A percentile compares a stretch with the other conserved stretches of the same genome.
Conservation (phyloP, 1,140 invertebrate genomes). For the Oncopeltus fasciatus region DNA sequence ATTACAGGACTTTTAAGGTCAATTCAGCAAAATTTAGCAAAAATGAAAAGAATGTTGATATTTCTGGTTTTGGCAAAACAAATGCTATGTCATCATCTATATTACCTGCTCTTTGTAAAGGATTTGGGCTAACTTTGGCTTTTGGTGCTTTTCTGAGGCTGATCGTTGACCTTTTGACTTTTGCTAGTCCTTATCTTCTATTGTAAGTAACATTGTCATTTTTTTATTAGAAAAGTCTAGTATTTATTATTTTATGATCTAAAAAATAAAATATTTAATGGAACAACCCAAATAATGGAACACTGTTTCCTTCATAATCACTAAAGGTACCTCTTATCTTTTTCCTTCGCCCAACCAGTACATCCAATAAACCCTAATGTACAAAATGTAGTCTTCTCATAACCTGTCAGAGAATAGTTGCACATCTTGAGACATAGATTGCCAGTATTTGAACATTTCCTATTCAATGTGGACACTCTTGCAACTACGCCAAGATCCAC, state of each 20-base stretch:
- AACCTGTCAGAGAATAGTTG: too few species aligned
- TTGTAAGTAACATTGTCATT: slow-evolving; percentile 31
- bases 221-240: neutral
- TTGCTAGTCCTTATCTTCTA: slow-evolving; percentile 69
- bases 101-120: slow-evolving; percentile 54
- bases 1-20: neutral
- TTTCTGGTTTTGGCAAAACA: slow-evolving; percentile 23
- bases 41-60: neutral
- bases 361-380: too few species aligned
- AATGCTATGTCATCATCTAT: slow-evolving; percentile 55
- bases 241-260: slow-evolving; percentile 7
- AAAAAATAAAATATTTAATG: neutral
- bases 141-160: slow-evolving; percentile 68
- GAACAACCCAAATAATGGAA: neutral
- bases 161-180: slow-evolving; percentile 71
- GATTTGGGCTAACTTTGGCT: slow-evolving; percentile 71
- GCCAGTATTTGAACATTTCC: too few species aligned
- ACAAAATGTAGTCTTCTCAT: too few species aligned
- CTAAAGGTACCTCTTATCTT: neutral
- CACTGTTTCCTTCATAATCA: neutral
- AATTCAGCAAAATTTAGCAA: neutral
- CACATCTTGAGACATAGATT: too few species aligned
- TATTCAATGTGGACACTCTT: too few species aligned
- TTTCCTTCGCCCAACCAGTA: too few species aligned
- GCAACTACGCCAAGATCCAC: too few species aligned